Base-by-base conservation (phyloP, 2,888 invertebrate genomes). In the Endotricha flammealis region DNA sequence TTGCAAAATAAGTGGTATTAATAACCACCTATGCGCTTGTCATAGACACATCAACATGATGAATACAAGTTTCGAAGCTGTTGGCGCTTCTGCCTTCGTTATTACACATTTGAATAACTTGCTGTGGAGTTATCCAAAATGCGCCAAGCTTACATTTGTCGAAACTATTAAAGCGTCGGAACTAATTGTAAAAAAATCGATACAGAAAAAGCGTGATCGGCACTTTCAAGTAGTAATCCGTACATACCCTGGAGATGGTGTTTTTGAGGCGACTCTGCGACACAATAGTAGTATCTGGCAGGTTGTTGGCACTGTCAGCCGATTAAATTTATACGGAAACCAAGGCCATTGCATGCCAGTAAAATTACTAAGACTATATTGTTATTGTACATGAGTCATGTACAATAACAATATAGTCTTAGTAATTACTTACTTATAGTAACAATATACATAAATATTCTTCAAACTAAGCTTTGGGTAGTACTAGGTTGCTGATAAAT, bases 11-110 rank as follows among this genome's bases (percentile, higher is more conserved):
- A 94, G 95, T 0, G 90, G 88, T 1, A 94, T 97, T 34, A 88
- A 90, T 0, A 90, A 91, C 9, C 93, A 95, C 64, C 96, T 93
- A 92, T 97, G 96, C 68, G 92, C 94, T 5, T 97, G 97, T 50
- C 91, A 91, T 90, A 64, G 82, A 88, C 50, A 61, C 3, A 68
- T 78, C 23, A 81, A 87, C 36, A 57, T 93, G 4, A 64, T 82
- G 1, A 30, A 1, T 6, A 11, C 13, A 11, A 30, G 30, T 10
- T 10, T 8, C 8, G 10, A 16, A 14, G 30, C 16, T 2, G 12
- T 16, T 6, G 11, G 10, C 9, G 10, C 17, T 9, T 10, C 30
- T 9, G 20, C 8, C 3, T 14, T 10, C 14, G 16, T 30, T 4
- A 11, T 30, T 7, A 17, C 1, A 10, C 8, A 17, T 17, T 11